phyloP scores from a whole-genome alignment of 2,888 invertebrate genomes.

The Drosophila villosipedis region DNA sequence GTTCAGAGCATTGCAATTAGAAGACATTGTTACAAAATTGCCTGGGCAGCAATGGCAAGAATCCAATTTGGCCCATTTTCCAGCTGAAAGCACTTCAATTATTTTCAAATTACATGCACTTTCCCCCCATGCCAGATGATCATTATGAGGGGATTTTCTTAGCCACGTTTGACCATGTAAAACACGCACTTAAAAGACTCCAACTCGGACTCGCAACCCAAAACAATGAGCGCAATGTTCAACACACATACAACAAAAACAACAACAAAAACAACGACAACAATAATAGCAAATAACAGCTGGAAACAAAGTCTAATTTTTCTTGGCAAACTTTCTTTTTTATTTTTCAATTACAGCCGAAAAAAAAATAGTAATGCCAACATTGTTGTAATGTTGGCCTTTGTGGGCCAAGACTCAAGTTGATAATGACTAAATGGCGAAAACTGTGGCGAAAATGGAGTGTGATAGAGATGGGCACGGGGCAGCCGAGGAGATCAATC shows the following conservation, averaged over 20 bases:
- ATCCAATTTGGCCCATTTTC: slow-evolving; percentile 27
- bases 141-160: slow-evolving; percentile 43
- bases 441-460: slow-evolving; percentile 38
- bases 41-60: neutral
- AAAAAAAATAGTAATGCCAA: slow-evolving; percentile 23
- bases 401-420: slow-evolving; percentile 16
- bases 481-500: neutral
- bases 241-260: slow-evolving; percentile 16
- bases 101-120: slow-evolving; percentile 59
- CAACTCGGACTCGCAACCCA: slow-evolving; percentile 8
- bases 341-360: slow-evolving; percentile 52
- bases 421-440: slow-evolving; percentile 34
- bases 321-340: slow-evolving; percentile 62
- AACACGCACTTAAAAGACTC: slow-evolving; percentile 40
- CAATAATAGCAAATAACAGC: slow-evolving; percentile 1
- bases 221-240: slow-evolving; percentile 57
- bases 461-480: neutral
- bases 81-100: slow-evolving; percentile 43
- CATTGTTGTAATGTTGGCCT: slow-evolving; percentile 33
- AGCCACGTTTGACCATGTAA: slow-evolving; percentile 44
- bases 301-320: slow-evolving; percentile 43
- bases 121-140: slow-evolving; percentile 26
- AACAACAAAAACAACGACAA: slow-evolving; percentile 1
- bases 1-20: slow-evolving; percentile 1
- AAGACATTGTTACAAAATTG: slow-evolving; percentile 5